Percentiles rank a stretch among this genome's conserved stretches.
These are phyloP conservation scores for Rutpela maculata DNA, from an alignment of 2,888 invertebrate genomes.

Conservation along the genomic window DNA sequence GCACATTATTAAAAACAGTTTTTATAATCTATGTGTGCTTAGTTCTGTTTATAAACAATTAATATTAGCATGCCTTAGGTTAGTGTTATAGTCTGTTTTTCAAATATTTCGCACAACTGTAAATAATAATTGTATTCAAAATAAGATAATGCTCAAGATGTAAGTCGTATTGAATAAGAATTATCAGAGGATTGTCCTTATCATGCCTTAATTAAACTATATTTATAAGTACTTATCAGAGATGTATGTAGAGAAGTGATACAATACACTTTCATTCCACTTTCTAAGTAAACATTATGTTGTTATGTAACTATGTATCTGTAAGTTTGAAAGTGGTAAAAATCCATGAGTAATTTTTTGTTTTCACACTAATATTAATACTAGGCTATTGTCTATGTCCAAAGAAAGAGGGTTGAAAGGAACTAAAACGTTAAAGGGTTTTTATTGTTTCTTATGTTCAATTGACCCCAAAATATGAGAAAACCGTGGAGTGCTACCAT, in stretches of 20 bases:
- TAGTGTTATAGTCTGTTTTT: slow-evolving; percentile 46
- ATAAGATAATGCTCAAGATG: slow-evolving; percentile 42
- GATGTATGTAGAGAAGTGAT: slow-evolving; percentile 2
- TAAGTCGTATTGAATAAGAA: slow-evolving; percentile 38
- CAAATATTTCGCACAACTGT: slow-evolving; percentile 30
- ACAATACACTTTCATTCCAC: background rate
- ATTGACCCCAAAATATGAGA: too few species aligned
- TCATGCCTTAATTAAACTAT: slow-evolving; percentile 41
- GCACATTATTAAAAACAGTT: background rate
- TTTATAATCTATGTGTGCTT: slow-evolving; percentile 3
- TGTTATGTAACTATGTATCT: too few species aligned
- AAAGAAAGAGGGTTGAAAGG: too few species aligned
- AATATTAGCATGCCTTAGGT: slow-evolving; percentile 50
- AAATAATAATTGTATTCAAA: slow-evolving; percentile 39
- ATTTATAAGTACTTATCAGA: slow-evolving; percentile 41
- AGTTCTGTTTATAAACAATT: slow-evolving; percentile 42
- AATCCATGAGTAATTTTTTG: background rate
- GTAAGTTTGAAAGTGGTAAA: background rate
- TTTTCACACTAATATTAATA: background rate
- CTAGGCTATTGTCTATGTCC: too few species aligned
- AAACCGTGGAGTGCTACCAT: too few species aligned
- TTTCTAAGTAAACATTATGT: background rate
- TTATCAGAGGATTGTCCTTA: slow-evolving; percentile 24
- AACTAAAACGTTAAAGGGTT: too few species aligned
- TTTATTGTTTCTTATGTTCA: too few species aligned